A percentile compares a stretch with the other conserved stretches of the same genome.
phyloP scores from a whole-genome alignment of 2,888 invertebrate species.

The Aproaerema taeniolella region DNA sequence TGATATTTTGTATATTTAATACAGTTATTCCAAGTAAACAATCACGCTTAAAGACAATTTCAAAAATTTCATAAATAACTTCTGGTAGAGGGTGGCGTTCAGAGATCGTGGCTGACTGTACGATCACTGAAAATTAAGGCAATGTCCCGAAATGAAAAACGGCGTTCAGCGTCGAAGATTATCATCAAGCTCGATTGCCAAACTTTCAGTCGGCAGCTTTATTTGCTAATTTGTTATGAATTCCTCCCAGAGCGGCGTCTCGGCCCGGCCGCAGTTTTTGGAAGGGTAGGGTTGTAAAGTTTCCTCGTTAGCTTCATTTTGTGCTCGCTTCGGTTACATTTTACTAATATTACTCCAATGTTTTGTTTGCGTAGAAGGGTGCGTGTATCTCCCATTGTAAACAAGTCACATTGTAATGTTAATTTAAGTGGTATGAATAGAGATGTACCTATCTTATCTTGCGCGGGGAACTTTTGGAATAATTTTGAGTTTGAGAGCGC shows the following conservation, averaged over 20 bases:
- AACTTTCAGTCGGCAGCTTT: constrained; percentile 27
- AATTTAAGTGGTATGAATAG: constrained; percentile 8
- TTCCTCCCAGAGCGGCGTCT: constrained; percentile 25
- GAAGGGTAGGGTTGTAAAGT: constrained; percentile 27
- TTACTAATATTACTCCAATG: constrained; percentile 19
- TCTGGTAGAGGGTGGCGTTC: constrained; percentile 7
- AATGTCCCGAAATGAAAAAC: constrained; percentile 27
- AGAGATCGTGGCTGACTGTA: constrained; percentile 4
- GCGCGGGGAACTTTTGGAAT: constrained; percentile 1
- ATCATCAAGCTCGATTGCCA: constrained; percentile 28
- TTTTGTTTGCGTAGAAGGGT: constrained; percentile 14
- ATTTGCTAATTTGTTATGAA: constrained; percentile 36
- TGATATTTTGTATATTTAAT: no score
- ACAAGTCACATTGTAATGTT: constrained; percentile 12
- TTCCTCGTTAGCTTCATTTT: constrained; percentile 31
- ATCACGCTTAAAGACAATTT: no score
- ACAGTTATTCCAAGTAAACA: no score
- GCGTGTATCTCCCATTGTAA: constrained; percentile 10
- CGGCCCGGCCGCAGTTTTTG: constrained; percentile 17
- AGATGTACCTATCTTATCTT: constrained; percentile 7
- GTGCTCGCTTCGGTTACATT: constrained; percentile 20
- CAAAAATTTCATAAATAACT: no score
- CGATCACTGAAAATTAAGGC: constrained; percentile 20
- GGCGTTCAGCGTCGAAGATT: constrained; percentile 27
- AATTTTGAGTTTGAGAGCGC: constrained; percentile 20